Base-by-base conservation (phyloP, 1,140 invertebrate species). In the Drosophila triauraria region DNA sequence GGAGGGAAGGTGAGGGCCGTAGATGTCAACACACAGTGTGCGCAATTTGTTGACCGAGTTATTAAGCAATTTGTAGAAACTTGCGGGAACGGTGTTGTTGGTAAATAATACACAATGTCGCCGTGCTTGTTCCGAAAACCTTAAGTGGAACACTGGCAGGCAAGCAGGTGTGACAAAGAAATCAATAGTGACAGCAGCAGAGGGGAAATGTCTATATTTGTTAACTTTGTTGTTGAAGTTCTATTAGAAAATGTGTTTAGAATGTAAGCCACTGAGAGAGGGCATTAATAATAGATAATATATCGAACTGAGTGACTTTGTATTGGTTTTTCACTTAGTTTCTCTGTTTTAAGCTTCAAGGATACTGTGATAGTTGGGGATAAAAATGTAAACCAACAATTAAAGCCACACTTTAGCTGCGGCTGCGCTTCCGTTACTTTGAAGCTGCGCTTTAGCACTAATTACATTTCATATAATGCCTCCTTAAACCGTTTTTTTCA, bases 401-500 rank as follows among this genome's bases (percentile, higher is more conserved):
- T 70, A 35, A 68, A 70, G 47, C 47, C 42, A 13, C 60, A 25
- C 47, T 40, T 62, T 7, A 62, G 46, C 12, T 27, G 43, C 43
- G 20, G 25, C 23, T 23, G 50, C 35, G 17, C 43, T 71, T 71
- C 69, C 38, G 70, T 72, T 71, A 47, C 69, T 72, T 71, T 71
- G 38, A 43, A 59, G 54, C 32, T n/a, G 67, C 32, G 23, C 63
- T 70, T 77, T 38, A 78, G 69, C 79, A 80, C 72, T 84, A 80
- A 84, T 84, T 84, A 85, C 67, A 78, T 74, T 85, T 78, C 69
- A 15, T 42, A 30, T 30, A 72, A 74, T 74, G 63, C 76, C 58
- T 44, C 40, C 63, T 64, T 65, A 60, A 72, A 76, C 51, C 64
- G 57, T 13, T 68, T 53, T 70, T 82, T 82, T 78, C 68, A 87